phyloP scores from a whole-genome alignment of 2,113 vertebrate species.

The Eudyptes chrysolophus region DNA sequence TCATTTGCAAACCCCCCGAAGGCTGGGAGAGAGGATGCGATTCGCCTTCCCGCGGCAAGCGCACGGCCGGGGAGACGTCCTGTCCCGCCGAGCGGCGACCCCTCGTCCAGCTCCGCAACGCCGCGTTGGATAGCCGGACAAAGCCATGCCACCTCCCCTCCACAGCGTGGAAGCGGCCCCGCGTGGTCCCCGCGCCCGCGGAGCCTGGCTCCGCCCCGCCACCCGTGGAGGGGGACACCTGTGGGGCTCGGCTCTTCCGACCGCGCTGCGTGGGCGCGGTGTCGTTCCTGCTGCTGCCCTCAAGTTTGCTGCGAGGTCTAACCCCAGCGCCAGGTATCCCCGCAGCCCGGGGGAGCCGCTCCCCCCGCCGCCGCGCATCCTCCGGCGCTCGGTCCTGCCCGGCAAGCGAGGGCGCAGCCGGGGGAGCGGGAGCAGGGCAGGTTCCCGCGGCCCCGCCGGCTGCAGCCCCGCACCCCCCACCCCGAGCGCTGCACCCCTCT shows the following conservation, averaged over 20 bases:
- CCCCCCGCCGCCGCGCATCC: too few relatives aligned
- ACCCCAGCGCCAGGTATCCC: neutral
- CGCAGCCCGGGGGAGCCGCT: neutral
- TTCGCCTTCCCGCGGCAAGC: neutral
- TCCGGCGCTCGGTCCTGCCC: too few relatives aligned
- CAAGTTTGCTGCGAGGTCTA: neutral
- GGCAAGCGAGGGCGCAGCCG: too few relatives aligned
- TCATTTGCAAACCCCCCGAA: conserved; percentile 4
- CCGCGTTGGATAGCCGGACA: neutral
- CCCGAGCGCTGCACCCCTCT: neutral
- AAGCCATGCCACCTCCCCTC: neutral
- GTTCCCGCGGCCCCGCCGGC: too few relatives aligned
- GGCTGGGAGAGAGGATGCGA: neutral
- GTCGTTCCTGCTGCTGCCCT: neutral
- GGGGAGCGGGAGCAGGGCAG: neutral
- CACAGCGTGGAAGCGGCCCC: neutral
- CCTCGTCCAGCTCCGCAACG: neutral
- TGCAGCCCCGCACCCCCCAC: neutral
- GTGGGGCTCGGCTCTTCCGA: neutral
- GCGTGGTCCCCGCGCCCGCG: neutral
- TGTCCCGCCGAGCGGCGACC: neutral
- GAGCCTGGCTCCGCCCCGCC: neutral
- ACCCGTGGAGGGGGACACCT: neutral
- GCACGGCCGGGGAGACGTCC: neutral
- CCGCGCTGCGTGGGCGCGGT: neutral